Evolutionary conservation across 2,888 invertebrate genomes (phyloP), one percentile per base, ranked within the genome.

Genomic region (Tuberolachnus salignus): DNA sequence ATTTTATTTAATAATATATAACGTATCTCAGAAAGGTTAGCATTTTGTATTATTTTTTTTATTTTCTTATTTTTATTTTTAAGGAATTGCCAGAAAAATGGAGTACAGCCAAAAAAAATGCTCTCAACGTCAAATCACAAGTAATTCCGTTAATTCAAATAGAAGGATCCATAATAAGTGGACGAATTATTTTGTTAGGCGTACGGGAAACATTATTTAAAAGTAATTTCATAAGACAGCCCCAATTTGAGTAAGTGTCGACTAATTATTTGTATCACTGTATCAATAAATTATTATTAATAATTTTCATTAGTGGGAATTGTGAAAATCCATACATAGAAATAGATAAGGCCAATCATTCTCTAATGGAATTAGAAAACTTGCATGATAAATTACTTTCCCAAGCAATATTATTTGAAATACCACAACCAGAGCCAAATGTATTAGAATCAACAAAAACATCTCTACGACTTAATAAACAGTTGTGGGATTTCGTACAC

Each of bases 401-500:
- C 57, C 94, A 94, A 8, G 93, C 94, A 0, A 86, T 88, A 42
- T 87, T 97, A 80, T 97, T 97, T 85, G 97, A 97, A 84, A 91
- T 97, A 61, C 90, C 90, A 82, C 90, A 94, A 11, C 92, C 94
- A 0, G 96, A 97, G 84, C 92, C 92, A 83, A 92, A 92, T 83
- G 90, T 91, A 82, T 86, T 97, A 21, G 91, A 91, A 83, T 87
- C 88, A 80, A 92, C 92, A 80, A 88, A 94, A 61, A 91, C 90
- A 82, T 95, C 97, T 85, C 85, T 97, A 23, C 91, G 89, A 83
- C 87, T 92, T 83, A 84, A 90, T 16, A 94, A 94, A 86, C 91
- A 91, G 84, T 88, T 97, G 42, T 97, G 97, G 97, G 97, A 97
- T 86, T 95, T 94, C 85, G 91, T 93, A 59, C 88, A 89, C 82